phyloP scores from a whole-genome alignment of 1,140 invertebrate species.

The Helicoverpa armigera region DNA sequence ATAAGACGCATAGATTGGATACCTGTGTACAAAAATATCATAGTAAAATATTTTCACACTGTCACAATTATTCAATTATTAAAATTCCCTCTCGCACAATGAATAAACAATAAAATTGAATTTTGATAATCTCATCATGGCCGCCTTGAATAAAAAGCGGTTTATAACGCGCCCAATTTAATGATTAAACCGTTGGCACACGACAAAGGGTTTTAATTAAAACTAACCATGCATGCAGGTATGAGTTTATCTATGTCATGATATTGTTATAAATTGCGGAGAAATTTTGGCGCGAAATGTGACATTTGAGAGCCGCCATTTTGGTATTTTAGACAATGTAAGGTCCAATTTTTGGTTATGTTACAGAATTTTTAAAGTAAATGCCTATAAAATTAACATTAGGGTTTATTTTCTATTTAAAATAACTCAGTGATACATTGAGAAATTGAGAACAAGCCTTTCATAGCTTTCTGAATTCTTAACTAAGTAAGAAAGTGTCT shows the following conservation, averaged over 20 bases:
- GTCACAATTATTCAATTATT: not conserved
- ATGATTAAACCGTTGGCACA: conserved; percentile 11
- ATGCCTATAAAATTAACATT: not conserved
- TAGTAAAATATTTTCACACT: too few species aligned
- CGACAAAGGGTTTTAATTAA: conserved; percentile 42
- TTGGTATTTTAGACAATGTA: not conserved
- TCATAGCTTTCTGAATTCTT: too few species aligned
- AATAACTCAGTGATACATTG: too few species aligned
- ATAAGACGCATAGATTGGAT: too few species aligned
- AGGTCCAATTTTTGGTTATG: not conserved
- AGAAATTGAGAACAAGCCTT: too few species aligned
- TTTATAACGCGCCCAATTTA: conserved; percentile 16
- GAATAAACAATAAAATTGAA: not conserved
- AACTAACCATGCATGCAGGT: conserved; percentile 36
- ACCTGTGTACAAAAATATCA: too few species aligned
- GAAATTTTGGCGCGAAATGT: conserved; percentile 33
- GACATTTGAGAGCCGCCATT: conserved; percentile 31
- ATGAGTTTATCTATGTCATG: conserved; percentile 4
- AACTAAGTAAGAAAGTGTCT: too few species aligned
- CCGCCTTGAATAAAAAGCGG: not conserved
- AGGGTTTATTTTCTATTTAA: too few species aligned
- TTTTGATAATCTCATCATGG: conserved; percentile 14
- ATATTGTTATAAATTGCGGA: conserved; percentile 11
- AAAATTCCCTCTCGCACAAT: not conserved
- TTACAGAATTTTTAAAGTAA: not conserved